Evolutionary conservation across 2,797 vertebrate species (phyloP).

Genomic region (Onychomys torridus): DNA sequence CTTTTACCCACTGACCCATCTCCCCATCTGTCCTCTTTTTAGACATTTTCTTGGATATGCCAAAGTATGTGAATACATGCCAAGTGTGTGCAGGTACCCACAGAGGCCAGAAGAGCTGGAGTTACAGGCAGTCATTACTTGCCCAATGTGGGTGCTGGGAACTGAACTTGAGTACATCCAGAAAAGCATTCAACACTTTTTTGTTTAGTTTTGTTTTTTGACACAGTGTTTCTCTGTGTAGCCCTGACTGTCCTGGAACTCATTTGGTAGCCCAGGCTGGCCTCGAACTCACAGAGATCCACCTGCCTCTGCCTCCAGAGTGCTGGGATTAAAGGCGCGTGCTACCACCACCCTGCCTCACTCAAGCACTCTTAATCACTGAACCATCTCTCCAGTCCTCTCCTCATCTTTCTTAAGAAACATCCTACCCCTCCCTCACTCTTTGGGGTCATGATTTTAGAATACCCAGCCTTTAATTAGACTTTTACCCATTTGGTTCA

Average conservation of each 20-base stretch:
- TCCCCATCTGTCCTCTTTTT: background rate
- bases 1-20: background rate
- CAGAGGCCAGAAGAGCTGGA: background rate
- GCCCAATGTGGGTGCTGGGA: background rate
- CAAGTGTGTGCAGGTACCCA: background rate
- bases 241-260: background rate
- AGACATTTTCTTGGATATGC: background rate
- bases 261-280: background rate
- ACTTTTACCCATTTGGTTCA: background rate
- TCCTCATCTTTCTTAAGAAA: background rate
- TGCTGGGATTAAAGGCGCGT: background rate
- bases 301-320: background rate
- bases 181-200: background rate
- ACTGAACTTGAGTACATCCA: background rate
- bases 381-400: background rate
- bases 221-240: background rate
- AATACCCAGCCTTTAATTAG: too few species aligned
- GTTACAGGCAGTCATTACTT: background rate
- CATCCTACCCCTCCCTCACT: background rate
- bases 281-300: background rate
- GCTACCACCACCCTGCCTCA: background rate
- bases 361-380: background rate
- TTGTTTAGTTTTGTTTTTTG: background rate
- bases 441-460: background rate
- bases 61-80: background rate